phyloP scores from a whole-genome alignment of 2,797 vertebrate genomes.

The Sylvia borin region DNA sequence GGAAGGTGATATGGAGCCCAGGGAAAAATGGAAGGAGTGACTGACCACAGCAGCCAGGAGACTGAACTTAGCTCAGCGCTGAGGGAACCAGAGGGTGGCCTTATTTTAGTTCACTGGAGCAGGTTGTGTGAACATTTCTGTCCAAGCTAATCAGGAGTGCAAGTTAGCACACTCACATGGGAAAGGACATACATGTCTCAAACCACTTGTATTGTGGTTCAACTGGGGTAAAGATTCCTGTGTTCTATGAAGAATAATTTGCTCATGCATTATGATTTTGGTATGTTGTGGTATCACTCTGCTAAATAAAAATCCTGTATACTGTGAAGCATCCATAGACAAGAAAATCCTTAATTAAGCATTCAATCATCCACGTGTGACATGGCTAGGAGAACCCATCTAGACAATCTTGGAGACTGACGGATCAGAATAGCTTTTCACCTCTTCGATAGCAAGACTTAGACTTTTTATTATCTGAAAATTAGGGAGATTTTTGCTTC shows the following conservation, averaged over 20 bases:
- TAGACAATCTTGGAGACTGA: background rate
- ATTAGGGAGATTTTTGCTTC: fast-evolving
- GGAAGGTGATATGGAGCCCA: background rate
- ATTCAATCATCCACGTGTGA: background rate
- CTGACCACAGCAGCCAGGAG: background rate
- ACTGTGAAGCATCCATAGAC: background rate
- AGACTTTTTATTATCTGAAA: background rate
- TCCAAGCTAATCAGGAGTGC: background rate
- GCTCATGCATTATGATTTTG: background rate
- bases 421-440: background rate
- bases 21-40: background rate
- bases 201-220: background rate
- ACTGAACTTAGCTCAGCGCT: background rate
- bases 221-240: background rate
- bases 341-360: background rate
- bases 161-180: background rate
- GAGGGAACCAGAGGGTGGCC: background rate
- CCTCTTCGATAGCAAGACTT: background rate
- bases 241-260: background rate
- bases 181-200: fast-evolving
- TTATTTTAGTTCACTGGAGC: background rate
- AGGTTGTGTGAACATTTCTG: background rate
- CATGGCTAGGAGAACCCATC: background rate
- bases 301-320: background rate
- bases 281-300: background rate